Evolutionary conservation across 2,797 vertebrate species (phyloP).

Genomic region (Iguana delicatissima): DNA sequence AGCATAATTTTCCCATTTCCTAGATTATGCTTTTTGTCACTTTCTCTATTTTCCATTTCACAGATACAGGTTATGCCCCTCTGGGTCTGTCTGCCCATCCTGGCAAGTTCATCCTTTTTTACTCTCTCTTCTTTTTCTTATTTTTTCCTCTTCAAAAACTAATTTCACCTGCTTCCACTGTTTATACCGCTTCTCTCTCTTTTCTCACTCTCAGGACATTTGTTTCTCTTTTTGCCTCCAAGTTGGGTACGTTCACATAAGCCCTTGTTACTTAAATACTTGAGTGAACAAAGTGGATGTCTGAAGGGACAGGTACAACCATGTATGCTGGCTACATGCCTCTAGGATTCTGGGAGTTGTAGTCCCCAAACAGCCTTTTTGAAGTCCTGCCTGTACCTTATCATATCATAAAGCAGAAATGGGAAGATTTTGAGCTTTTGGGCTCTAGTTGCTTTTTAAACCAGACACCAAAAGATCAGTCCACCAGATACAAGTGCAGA

Average conservation of each 20-base stretch:
- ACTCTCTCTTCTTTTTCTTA: not conserved
- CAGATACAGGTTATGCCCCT: conserved; percentile 11
- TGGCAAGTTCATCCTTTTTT: conserved; percentile 14
- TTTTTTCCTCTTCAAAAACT: not conserved
- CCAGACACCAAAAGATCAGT: not conserved
- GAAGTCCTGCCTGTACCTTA: not conserved
- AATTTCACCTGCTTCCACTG: not conserved
- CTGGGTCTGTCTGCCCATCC: not conserved
- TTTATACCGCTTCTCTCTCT: not conserved
- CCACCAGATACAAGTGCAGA: not conserved
- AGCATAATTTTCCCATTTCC: conserved; percentile 48
- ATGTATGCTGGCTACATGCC: not conserved
- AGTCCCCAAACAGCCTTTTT: too few species aligned
- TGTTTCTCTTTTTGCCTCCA: not conserved
- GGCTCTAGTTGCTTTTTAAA: not conserved
- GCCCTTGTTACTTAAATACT: not conserved
- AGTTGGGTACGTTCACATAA: not conserved
- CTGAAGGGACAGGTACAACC: not conserved
- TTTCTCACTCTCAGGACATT: not conserved
- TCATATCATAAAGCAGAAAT: not conserved
- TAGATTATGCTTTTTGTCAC: conserved; percentile 29
- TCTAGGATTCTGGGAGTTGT: too few species aligned
- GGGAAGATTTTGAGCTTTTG: not conserved
- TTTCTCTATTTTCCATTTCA: conserved; percentile 32
- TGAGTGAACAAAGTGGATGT: not conserved